Percentiles rank a stretch among this genome's conserved stretches.
These are phyloP conservation scores for Margaritifera margaritifera DNA, from an alignment of 2,888 invertebrate species.

Conservation along the genomic window DNA sequence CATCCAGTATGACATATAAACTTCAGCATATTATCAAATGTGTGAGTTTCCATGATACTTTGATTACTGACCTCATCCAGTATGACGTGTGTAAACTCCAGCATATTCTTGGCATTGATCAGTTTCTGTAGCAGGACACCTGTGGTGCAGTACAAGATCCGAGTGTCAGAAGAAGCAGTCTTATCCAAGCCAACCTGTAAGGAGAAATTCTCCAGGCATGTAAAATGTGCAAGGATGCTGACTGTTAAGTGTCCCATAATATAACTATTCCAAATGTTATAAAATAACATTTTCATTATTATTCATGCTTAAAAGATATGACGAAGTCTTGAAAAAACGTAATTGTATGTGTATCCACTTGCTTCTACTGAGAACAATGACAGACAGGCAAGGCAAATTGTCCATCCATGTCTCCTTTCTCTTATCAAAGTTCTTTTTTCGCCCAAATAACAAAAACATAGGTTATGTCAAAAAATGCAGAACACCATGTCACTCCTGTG, in stretches of 20 bases:
- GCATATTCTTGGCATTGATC: constrained; percentile 81
- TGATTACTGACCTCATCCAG: constrained; percentile 82
- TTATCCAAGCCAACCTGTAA: constrained; percentile 72
- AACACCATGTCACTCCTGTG: too few species aligned
- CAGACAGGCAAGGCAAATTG: too few species aligned
- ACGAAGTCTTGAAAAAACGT: too few species aligned
- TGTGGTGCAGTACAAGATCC: constrained; percentile 90
- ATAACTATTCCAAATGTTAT: not conserved
- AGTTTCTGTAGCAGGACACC: constrained; percentile 89
- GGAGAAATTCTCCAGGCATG: not conserved
- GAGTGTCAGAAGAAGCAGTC: constrained; percentile 79
- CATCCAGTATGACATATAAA: too few species aligned
- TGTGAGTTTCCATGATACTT: too few species aligned
- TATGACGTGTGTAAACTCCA: constrained; percentile 89
- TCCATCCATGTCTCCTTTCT: too few species aligned
- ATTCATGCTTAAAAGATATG: not conserved
- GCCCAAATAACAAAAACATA: too few species aligned
- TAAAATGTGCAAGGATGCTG: not conserved
- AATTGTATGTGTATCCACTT: too few species aligned
- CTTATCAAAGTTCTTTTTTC: too few species aligned
- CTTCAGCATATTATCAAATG: too few species aligned
- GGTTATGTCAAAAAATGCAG: too few species aligned
- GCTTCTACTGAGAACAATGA: too few species aligned
- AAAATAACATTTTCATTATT: not conserved
- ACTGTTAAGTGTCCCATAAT: not conserved